These are phyloP conservation scores for Neodiprion pinetum DNA, from an alignment of 1,140 invertebrate species.

Conservation along the genomic window DNA sequence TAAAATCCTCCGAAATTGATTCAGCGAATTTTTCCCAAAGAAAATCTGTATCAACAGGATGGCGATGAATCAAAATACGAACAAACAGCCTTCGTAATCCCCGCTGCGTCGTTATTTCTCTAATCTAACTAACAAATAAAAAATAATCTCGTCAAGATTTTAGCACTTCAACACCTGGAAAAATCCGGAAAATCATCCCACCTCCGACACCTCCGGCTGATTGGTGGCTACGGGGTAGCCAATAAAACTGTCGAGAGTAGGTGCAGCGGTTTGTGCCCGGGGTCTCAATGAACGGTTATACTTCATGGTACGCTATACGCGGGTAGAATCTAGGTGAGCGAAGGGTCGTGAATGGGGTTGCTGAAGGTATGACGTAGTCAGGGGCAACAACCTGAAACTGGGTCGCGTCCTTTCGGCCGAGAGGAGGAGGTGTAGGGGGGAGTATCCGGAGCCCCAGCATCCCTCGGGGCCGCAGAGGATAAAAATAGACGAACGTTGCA, in stretches of 20 bases:
- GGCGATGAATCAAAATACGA: not conserved
- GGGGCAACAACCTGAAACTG: conserved; percentile 37
- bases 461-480: not conserved
- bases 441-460: not conserved
- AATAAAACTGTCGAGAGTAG: too few species aligned
- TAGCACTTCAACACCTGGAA: too few species aligned
- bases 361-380: conserved; percentile 38
- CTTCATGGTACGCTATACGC: conserved; percentile 31
- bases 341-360: conserved; percentile 43
- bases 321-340: conserved; percentile 32
- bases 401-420: conserved; percentile 33
- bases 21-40: not conserved
- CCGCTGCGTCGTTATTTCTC: not conserved
- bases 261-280: not conserved
- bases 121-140: too few species aligned
- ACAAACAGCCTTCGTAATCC: not conserved
- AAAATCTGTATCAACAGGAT: not conserved
- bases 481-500: not conserved
- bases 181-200: too few species aligned
- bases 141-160: too few species aligned
- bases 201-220: too few species aligned
- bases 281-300: conserved; percentile 45
- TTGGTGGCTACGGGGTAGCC: too few species aligned
- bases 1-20: not conserved
- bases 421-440: conserved; percentile 20